A percentile compares a stretch with the other conserved stretches of the same genome.
phyloP scores from a whole-genome alignment of 2,888 invertebrate genomes.

The Blera fallax region DNA sequence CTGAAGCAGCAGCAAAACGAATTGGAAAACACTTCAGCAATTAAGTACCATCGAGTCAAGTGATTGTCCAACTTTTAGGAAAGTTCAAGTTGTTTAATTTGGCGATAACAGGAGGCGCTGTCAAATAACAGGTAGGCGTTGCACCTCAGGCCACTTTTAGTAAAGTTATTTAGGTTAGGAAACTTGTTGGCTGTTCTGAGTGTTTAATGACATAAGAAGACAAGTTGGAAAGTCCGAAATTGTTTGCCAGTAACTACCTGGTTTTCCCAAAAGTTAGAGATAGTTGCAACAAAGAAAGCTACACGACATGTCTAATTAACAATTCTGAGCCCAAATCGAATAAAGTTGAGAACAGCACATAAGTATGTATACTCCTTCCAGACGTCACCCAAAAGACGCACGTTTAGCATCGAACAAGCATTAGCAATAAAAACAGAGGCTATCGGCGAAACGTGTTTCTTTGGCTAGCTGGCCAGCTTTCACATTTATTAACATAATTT shows the following conservation, averaged over 20 bases:
- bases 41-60: not conserved
- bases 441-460: not conserved
- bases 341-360: too few species aligned
- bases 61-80: not conserved
- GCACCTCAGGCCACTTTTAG: not conserved
- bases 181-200: not conserved
- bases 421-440: not conserved
- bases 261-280: not conserved
- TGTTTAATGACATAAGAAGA: not conserved
- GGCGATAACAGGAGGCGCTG: not conserved
- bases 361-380: too few species aligned
- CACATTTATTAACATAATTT: not conserved
- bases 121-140: not conserved
- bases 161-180: not conserved
- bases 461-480: not conserved
- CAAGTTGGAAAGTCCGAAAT: too few species aligned
- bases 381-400: too few species aligned
- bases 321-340: too few species aligned
- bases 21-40: not conserved
- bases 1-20: not conserved
- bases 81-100: not conserved
- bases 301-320: not conserved
- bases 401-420: not conserved
- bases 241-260: too few species aligned
- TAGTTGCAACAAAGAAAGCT: too few species aligned